phyloP scores from a whole-genome alignment of 2,113 vertebrate genomes.

The Periophthalmodon schlosseri region DNA sequence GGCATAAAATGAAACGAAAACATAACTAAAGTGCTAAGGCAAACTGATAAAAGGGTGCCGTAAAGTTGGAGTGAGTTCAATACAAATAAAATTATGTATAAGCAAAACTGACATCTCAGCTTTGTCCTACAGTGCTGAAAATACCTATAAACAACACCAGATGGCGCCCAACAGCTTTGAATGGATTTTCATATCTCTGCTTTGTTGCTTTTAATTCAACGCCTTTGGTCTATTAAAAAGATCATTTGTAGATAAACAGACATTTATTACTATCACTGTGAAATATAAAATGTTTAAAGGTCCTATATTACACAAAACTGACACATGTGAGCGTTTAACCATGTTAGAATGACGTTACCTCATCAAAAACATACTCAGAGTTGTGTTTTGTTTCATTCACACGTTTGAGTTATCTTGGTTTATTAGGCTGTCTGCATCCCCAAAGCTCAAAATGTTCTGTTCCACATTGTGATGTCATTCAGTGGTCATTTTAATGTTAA shows the following conservation, averaged over 20 bases:
- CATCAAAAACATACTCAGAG: too few species aligned
- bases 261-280: neutral
- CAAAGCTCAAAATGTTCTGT: too few species aligned
- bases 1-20: slow-evolving; percentile 6
- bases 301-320: neutral
- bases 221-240: neutral
- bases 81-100: slow-evolving; percentile 20
- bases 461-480: too few species aligned
- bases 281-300: neutral
- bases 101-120: slow-evolving; percentile 38
- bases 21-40: slow-evolving; percentile 68
- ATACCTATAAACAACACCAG: slow-evolving; percentile 42
- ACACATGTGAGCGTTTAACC: too few species aligned
- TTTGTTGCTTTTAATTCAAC: neutral
- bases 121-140: slow-evolving; percentile 22
- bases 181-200: slow-evolving; percentile 18
- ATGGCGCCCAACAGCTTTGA: slow-evolving; percentile 42
- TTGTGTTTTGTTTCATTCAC: too few species aligned
- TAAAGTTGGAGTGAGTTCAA: slow-evolving; percentile 27
- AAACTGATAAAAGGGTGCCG: slow-evolving; percentile 50
- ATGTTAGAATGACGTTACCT: too few species aligned
- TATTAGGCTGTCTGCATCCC: too few species aligned
- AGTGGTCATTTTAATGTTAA: too few species aligned
- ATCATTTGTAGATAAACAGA: neutral
- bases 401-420: too few species aligned